Percentiles rank a stretch among this genome's conserved stretches.
phyloP scores from a whole-genome alignment of 1,140 invertebrate species.

The Hycleus phaleratus region DNA sequence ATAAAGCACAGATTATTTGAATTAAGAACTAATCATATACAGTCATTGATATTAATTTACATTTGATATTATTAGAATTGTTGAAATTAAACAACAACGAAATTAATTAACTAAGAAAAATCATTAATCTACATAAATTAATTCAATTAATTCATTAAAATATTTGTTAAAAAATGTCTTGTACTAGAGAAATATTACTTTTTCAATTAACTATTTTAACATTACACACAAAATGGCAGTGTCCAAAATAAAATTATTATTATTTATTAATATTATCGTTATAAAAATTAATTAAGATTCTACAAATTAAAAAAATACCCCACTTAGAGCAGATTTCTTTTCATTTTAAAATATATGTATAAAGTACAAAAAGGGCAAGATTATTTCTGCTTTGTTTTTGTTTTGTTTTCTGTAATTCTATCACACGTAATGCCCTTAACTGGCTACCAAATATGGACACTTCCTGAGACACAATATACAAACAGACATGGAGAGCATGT shows the following conservation, averaged over 20 bases:
- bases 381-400: background rate
- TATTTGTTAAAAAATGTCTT: background rate
- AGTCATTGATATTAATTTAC: background rate
- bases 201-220: no score
- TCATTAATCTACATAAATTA: background rate
- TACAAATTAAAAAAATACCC: conserved; percentile 17
- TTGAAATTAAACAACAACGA: background rate
- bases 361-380: conserved; percentile 15
- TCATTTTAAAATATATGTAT: background rate
- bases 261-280: no score
- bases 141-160: background rate
- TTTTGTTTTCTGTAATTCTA: background rate
- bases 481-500: conserved; percentile 19
- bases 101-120: background rate
- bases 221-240: conserved; percentile 11
- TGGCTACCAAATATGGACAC: conserved; percentile 23
- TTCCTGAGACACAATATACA: conserved; percentile 28
- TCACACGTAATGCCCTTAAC: conserved; percentile 15
- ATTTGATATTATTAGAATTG: background rate
- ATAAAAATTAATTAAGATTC: conserved; percentile 11
- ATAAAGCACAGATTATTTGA: background rate
- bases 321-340: conserved; percentile 1
- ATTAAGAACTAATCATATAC: background rate
- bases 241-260: conserved; percentile 3
- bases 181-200: no score